Evolutionary conservation across 2,113 vertebrate genomes (phyloP).

Genomic region (Myxocyprinus asiaticus): DNA sequence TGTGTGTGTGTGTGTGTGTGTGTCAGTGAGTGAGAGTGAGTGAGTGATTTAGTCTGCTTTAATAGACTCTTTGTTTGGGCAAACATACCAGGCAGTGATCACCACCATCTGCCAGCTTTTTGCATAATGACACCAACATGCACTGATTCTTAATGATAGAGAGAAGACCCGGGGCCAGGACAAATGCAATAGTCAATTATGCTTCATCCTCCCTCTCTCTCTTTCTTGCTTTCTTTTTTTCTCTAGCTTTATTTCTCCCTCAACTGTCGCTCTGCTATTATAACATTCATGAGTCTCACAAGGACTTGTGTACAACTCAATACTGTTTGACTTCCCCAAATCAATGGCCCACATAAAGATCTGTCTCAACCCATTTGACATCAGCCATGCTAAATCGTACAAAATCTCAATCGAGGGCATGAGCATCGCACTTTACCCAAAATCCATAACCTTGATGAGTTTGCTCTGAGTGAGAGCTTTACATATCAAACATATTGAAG

Average conservation of each 20-base stretch:
- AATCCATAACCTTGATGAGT: slow-evolving; percentile 68
- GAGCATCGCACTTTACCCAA: slow-evolving; percentile 63
- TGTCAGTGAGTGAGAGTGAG: slow-evolving; percentile 55
- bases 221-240: too few relatives aligned
- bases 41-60: slow-evolving; percentile 57
- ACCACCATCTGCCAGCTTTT: slow-evolving; percentile 40
- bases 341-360: slow-evolving; percentile 50
- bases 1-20: background rate
- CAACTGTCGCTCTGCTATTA: slow-evolving; percentile 18
- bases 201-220: slow-evolving; percentile 21
- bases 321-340: slow-evolving; percentile 46
- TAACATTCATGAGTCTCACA: slow-evolving; percentile 43
- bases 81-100: slow-evolving; percentile 46
- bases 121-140: slow-evolving; percentile 38
- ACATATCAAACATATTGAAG: slow-evolving; percentile 67
- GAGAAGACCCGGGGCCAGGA: slow-evolving; percentile 22
- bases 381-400: slow-evolving; percentile 34
- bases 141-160: slow-evolving; percentile 42
- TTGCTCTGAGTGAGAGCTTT: slow-evolving; percentile 67
- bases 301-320: slow-evolving; percentile 52
- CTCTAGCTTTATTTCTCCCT: slow-evolving; percentile 28
- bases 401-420: slow-evolving; percentile 65
- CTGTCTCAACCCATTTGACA: slow-evolving; percentile 35
- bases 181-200: slow-evolving; percentile 41
- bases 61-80: slow-evolving; percentile 59